Evolutionary conservation across 2,888 invertebrate genomes (phyloP).

Genomic region (Nomada hirtipes): DNA sequence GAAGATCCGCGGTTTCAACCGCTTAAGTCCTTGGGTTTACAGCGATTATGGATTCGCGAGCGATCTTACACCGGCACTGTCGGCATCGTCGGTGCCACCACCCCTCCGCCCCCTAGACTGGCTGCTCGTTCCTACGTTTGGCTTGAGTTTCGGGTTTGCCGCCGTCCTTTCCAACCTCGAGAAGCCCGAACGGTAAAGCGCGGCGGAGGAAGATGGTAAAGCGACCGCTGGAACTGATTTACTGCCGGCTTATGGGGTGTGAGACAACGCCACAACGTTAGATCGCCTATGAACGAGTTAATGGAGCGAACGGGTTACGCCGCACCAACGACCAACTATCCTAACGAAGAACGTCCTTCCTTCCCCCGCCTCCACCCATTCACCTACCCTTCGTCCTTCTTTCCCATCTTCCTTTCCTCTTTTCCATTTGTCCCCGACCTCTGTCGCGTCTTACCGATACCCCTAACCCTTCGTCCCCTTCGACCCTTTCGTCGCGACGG

Average conservation of each 20-base stretch:
- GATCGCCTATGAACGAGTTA: conserved; percentile 83
- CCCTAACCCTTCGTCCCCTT: not conserved
- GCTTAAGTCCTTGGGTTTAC: conserved; percentile 82
- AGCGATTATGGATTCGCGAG: conserved; percentile 79
- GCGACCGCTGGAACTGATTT: conserved; percentile 74
- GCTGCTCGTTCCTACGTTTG: conserved; percentile 78
- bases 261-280: conserved; percentile 75
- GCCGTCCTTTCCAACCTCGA: conserved; percentile 62
- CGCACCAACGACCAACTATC: conserved; percentile 53
- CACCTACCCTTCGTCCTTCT: conserved; percentile 28
- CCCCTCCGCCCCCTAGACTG: conserved; percentile 35
- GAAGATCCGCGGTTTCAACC: conserved; percentile 73
- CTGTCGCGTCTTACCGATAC: not conserved
- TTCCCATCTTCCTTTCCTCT: conserved; percentile 40
- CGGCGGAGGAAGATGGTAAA: conserved; percentile 56
- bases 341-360: conserved; percentile 56
- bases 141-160: conserved; percentile 81
- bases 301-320: conserved; percentile 76
- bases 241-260: conserved; percentile 76
- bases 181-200: conserved; percentile 53
- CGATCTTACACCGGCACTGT: conserved; percentile 75
- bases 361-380: not conserved
- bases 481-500: not conserved
- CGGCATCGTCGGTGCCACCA: conserved; percentile 38
- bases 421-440: not conserved